Base-by-base conservation (phyloP, 1,140 invertebrate species). In the Cephus cinctus region DNA sequence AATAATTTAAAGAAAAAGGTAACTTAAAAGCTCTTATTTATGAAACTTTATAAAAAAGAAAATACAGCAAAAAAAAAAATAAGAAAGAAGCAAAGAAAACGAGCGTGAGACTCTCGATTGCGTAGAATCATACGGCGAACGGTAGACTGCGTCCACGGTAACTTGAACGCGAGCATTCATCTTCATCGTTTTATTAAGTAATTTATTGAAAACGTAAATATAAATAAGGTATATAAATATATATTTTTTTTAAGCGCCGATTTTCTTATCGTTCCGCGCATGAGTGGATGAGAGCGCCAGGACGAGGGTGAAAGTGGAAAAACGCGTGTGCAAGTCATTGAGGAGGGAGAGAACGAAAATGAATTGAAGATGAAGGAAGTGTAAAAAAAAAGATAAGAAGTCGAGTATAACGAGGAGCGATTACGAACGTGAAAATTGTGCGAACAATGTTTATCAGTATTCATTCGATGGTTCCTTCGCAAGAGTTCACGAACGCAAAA, bases 1-100 rank as follows among this genome's bases (percentile, higher is more conserved):
- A 62, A 69, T 73, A 73, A 73, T 62, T 72, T 66, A 71, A 71
- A 63, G 32, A 50, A 56, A 63, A 51, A 50, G 67, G 70, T 61
- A 59, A 42, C 56, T 65, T 69, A 69, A 50, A 59, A 59, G 56
- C 57, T 64, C 52, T 69, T 67, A 71, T 71, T 64, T 67, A 69
- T 65, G 56, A 67, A 63, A 50, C 44, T 59, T 54, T 62, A 63
- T 57, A 60, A 43, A 60, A 47, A 50, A n/a, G n/a, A n/a, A n/a
- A n/a, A n/a, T n/a, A n/a, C n/a, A n/a, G n/a, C n/a, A n/a, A n/a
- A n/a, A n/a, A n/a, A n/a, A n/a, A n/a, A n/a, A n/a, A n/a, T n/a
- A n/a, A n/a, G n/a, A n/a, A n/a, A n/a, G n/a, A n/a, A n/a, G n/a
- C n/a, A n/a, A n/a, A n/a, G n/a, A n/a, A n/a, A n/a, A n/a, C n/a